Evolutionary conservation across 2,888 invertebrate species (phyloP).

Genomic region (Apomyelois bistriatella): DNA sequence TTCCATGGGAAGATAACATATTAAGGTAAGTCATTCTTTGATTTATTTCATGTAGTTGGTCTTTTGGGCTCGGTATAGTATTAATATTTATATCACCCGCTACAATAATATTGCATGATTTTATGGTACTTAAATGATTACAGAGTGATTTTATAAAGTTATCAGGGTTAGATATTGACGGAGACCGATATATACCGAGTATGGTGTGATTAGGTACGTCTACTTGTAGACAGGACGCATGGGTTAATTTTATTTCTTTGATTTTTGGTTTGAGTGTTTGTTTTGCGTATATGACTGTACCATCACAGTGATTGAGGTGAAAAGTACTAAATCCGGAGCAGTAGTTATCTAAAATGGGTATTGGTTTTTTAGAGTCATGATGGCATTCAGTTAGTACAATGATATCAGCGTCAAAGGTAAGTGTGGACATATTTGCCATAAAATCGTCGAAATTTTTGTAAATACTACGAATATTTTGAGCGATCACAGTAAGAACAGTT

Average conservation of each 20-base stretch:
- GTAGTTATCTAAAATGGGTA: not conserved
- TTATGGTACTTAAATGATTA: constrained; percentile 16
- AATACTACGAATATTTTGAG: not conserved
- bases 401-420: not conserved
- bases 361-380: not conserved
- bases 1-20: not conserved
- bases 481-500: not conserved
- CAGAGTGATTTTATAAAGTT: constrained; percentile 19
- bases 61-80: too few relatives aligned
- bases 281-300: not conserved
- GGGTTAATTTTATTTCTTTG: not conserved
- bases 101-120: constrained; percentile 18
- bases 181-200: constrained; percentile 23
- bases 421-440: not conserved
- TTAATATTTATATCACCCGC: constrained; percentile 26
- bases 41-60: too few relatives aligned
- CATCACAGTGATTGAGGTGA: not conserved
- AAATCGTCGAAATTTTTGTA: not conserved
- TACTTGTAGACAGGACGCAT: constrained; percentile 16
- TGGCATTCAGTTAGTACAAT: not conserved
- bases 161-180: constrained; percentile 17
- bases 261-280: not conserved
- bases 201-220: not conserved
- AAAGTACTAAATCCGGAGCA: too few relatives aligned
- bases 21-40: not conserved